Conservation (phyloP, 2,888 invertebrate genomes). For the Xanthorhoe designata region DNA sequence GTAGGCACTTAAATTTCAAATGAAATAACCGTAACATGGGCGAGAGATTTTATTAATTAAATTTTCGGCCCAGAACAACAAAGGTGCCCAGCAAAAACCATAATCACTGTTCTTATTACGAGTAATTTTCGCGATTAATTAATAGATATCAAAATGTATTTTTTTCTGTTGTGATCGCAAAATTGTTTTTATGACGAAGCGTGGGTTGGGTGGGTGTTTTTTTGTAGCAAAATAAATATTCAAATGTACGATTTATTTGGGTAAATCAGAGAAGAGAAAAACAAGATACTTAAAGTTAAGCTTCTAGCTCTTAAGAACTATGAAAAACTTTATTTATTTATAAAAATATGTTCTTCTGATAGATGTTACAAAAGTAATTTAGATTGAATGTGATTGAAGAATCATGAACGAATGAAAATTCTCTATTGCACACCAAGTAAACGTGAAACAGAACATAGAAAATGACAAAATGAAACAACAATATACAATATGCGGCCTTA, state of each 20-base stretch:
- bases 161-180: slow-evolving; percentile 30
- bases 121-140: slow-evolving; percentile 40
- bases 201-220: not conserved
- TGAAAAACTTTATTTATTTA: not conserved
- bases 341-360: too few species aligned
- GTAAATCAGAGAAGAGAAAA: not conserved
- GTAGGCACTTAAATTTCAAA: slow-evolving; percentile 13
- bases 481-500: too few species aligned
- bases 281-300: not conserved
- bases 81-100: slow-evolving; percentile 32
- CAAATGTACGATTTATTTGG: not conserved
- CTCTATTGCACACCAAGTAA: too few species aligned
- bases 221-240: not conserved
- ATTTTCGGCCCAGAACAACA: slow-evolving; percentile 37
- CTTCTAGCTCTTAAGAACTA: not conserved
- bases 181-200: slow-evolving; percentile 7
- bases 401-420: too few species aligned
- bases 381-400: too few species aligned
- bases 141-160: slow-evolving; percentile 37
- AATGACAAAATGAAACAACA: too few species aligned
- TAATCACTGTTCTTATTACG: slow-evolving; percentile 36
- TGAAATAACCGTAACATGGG: slow-evolving; percentile 28
- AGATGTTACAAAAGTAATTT: too few species aligned
- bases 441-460: too few species aligned
- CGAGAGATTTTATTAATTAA: slow-evolving; percentile 40